phyloP scores from a whole-genome alignment of 2,888 invertebrate genomes.

The Spisula solida region DNA sequence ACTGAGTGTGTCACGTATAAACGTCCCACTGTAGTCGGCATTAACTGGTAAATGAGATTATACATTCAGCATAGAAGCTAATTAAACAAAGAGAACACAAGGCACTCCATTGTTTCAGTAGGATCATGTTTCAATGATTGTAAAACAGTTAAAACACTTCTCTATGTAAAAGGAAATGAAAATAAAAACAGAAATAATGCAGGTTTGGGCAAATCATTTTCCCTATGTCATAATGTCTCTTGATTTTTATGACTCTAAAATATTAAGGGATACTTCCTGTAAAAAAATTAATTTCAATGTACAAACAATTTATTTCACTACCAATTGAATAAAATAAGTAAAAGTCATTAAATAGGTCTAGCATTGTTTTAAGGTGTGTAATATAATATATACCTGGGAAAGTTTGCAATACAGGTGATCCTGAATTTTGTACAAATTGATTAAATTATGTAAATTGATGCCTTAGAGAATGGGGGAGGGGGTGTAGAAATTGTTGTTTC shows the following conservation, averaged over 20 bases:
- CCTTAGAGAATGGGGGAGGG: too few relatives aligned
- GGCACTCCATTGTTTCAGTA: not conserved
- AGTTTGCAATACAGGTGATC: too few relatives aligned
- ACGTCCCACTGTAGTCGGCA: not conserved
- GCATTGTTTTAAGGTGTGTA: too few relatives aligned
- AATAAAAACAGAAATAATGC: not conserved
- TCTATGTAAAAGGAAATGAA: not conserved
- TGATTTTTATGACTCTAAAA: not conserved
- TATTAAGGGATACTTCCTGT: not conserved
- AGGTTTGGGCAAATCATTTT: not conserved
- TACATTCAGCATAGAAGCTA: not conserved
- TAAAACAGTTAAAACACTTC: not conserved
- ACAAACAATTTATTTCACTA: too few relatives aligned
- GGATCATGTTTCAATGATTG: constrained; percentile 3
- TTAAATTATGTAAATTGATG: too few relatives aligned
- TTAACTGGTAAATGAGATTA: not conserved
- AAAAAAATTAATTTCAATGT: not conserved
- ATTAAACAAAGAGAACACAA: not conserved
- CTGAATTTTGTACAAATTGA: too few relatives aligned
- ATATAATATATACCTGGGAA: too few relatives aligned
- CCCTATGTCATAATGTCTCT: not conserved
- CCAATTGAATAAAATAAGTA: too few relatives aligned
- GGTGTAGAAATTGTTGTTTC: too few relatives aligned
- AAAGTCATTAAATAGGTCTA: too few relatives aligned
- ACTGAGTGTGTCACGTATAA: not conserved